Evolutionary conservation across 2,888 invertebrate genomes (phyloP).

Genomic region (Alloscopus bannaensis): DNA sequence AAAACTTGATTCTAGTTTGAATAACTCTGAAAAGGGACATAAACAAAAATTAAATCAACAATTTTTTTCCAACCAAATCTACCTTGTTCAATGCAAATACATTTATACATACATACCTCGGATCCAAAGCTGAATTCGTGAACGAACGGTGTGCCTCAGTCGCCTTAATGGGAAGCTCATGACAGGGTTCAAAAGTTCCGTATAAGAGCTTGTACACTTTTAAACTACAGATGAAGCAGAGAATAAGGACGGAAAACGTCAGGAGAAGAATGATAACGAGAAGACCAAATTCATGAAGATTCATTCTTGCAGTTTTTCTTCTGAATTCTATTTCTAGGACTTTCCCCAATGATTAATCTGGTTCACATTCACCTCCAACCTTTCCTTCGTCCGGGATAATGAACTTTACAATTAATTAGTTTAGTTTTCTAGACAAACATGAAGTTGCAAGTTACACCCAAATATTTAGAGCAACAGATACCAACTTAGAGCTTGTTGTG

Average conservation of each 20-base stretch:
- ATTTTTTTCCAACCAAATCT: too few species aligned
- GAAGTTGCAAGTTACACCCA: background rate
- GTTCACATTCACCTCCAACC: too few species aligned
- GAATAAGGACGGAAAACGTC: conserved; percentile 30
- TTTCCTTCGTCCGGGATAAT: too few species aligned
- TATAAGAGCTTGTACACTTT: conserved; percentile 49
- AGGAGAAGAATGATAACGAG: conserved; percentile 41
- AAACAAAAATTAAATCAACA: too few species aligned
- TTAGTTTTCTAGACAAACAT: background rate
- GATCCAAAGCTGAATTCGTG: conserved; percentile 20
- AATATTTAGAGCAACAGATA: background rate
- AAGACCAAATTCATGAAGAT: conserved; percentile 43
- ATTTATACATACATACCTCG: conserved; percentile 26
- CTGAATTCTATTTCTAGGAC: too few species aligned
- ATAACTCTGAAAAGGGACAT: conserved; percentile 16
- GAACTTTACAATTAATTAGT: too few species aligned
- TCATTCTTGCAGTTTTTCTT: conserved; percentile 18
- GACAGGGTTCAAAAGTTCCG: conserved; percentile 33
- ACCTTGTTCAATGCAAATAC: background rate
- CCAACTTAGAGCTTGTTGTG: too few species aligned
- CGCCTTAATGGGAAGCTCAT: conserved; percentile 6
- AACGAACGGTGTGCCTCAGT: background rate
- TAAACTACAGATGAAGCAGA: conserved; percentile 43
- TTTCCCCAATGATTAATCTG: too few species aligned
- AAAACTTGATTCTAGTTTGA: conserved; percentile 48